These are phyloP conservation scores for Pheosia gnoma DNA, from an alignment of 2,888 invertebrate genomes.

Conservation along the genomic window DNA sequence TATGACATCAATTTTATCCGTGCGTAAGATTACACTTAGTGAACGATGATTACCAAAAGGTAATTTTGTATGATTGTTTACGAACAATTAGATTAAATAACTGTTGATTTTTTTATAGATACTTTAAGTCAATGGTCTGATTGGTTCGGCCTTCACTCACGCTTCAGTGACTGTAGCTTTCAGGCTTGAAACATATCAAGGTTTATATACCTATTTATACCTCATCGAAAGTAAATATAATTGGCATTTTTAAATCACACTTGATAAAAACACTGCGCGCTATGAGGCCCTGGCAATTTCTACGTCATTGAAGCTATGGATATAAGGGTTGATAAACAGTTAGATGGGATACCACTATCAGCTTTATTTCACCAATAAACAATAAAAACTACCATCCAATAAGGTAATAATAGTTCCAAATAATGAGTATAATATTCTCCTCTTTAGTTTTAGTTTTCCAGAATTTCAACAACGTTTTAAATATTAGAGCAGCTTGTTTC, in stretches of 20 bases:
- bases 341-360: too few species aligned
- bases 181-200: background rate
- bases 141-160: background rate
- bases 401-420: too few species aligned
- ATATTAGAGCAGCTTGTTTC: background rate
- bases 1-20: background rate
- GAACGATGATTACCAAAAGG: background rate
- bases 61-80: background rate
- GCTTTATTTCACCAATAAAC: too few species aligned
- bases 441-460: background rate
- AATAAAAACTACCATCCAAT: too few species aligned
- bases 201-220: background rate
- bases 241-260: too few species aligned
- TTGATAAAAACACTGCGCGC: too few species aligned
- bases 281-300: too few species aligned
- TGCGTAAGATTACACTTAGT: background rate
- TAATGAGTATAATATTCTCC: too few species aligned
- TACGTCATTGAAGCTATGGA: too few species aligned
- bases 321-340: too few species aligned
- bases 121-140: background rate
- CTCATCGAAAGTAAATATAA: too few species aligned
- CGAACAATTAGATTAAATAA: background rate
- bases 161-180: background rate
- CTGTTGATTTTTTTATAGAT: background rate
- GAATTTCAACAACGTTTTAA: background rate